phyloP scores from a whole-genome alignment of 2,888 invertebrate genomes.

The Lasioglossum malachurum region DNA sequence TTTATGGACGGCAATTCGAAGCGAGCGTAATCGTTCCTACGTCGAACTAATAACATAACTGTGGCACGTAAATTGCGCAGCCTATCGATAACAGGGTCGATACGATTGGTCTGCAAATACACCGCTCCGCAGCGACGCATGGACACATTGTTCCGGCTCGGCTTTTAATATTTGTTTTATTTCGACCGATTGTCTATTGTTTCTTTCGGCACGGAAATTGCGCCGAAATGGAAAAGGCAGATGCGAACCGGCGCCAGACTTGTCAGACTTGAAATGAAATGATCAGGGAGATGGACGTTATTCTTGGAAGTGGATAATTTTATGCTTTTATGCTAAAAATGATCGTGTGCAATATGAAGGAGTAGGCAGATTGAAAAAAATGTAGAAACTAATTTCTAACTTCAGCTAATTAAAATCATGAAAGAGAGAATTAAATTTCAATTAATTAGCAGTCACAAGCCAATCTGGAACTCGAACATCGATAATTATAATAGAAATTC shows the following conservation, averaged over 20 bases:
- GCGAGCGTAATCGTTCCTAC: constrained; percentile 54
- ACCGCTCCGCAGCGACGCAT: not conserved
- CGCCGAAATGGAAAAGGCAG: constrained; percentile 9
- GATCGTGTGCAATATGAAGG: too few species aligned
- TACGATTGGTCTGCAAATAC: constrained; percentile 15
- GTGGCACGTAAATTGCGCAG: constrained; percentile 44
- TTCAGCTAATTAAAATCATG: too few species aligned
- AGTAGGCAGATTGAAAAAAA: too few species aligned
- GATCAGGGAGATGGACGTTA: constrained; percentile 1
- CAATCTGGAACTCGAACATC: too few species aligned
- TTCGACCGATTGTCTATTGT: constrained; percentile 7
- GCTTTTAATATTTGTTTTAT: constrained; percentile 24
- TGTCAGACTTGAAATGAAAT: not conserved
- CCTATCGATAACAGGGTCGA: constrained; percentile 39
- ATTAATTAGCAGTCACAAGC: too few species aligned
- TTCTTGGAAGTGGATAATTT: too few species aligned
- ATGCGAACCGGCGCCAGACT: not conserved
- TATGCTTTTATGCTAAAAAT: too few species aligned
- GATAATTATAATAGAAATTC: too few species aligned
- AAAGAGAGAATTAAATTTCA: too few species aligned
- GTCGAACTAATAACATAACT: constrained; percentile 58
- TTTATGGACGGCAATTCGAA: constrained; percentile 70
- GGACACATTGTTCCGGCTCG: not conserved
- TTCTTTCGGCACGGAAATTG: not conserved
- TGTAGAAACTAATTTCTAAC: too few species aligned